These are phyloP conservation scores for Drosophila flavopinicola DNA, from an alignment of 2,888 invertebrate species.

Conservation along the genomic window DNA sequence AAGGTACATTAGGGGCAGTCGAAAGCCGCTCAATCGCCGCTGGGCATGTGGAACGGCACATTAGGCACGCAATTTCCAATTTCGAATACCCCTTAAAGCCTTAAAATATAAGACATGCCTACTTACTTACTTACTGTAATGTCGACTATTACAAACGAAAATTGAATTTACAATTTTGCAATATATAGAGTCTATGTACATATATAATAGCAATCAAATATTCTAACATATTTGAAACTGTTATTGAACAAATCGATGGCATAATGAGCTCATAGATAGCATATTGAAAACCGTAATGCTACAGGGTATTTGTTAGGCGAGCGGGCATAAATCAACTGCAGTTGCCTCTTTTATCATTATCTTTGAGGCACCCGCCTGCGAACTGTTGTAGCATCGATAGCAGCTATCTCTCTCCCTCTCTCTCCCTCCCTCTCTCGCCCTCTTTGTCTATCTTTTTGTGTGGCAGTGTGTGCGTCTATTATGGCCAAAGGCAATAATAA, in stretches of 20 bases:
- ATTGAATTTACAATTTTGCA: too few species aligned
- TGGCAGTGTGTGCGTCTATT: conserved; percentile 37
- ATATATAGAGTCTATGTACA: too few species aligned
- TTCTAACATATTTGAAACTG: too few species aligned
- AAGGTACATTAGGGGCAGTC: conserved; percentile 73
- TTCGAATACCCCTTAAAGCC: conserved; percentile 33
- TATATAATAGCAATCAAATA: too few species aligned
- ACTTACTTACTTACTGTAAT: too few species aligned
- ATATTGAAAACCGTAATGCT: too few species aligned
- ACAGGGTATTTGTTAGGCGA: conserved; percentile 16
- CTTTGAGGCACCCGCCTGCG: conserved; percentile 36
- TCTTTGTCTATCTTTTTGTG: conserved; percentile 5
- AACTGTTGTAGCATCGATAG: conserved; percentile 26
- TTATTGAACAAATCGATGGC: too few species aligned
- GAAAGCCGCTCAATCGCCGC: conserved; percentile 50
- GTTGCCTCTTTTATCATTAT: conserved; percentile 6
- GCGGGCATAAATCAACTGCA: too few species aligned
- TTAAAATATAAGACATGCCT: not conserved
- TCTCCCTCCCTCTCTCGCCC: conserved; percentile 7
- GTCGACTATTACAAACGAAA: too few species aligned
- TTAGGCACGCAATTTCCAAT: conserved; percentile 75
- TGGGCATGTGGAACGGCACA: conserved; percentile 62
- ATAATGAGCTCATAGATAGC: too few species aligned
- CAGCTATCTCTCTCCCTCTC: conserved; percentile 10
- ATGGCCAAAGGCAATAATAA: conserved; percentile 73